A percentile compares a stretch with the other conserved stretches of the same genome.
These are phyloP conservation scores for Mola mola DNA, from an alignment of 2,113 vertebrate genomes.

Conservation along the genomic window DNA sequence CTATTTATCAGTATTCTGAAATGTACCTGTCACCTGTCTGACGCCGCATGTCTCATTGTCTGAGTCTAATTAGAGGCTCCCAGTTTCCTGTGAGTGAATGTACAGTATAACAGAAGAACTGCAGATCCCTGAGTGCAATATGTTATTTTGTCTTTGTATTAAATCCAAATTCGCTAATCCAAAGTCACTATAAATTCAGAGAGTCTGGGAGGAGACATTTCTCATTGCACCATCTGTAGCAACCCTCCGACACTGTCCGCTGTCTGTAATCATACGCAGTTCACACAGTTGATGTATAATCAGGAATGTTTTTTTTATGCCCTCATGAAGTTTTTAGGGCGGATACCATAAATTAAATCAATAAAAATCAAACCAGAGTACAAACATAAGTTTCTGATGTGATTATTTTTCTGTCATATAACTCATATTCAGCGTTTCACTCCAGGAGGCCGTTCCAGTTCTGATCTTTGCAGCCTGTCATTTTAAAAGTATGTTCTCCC, in stretches of 20 bases:
- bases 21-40: constrained; percentile 42
- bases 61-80: constrained; percentile 46
- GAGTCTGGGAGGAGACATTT: neutral
- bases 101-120: constrained; percentile 55
- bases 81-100: constrained; percentile 14
- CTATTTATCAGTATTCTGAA: constrained; percentile 6
- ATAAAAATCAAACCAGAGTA: constrained; percentile 59
- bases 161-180: no score
- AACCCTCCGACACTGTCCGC: constrained; percentile 1
- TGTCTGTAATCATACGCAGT: constrained; percentile 1
- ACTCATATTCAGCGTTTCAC: neutral
- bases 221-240: neutral
- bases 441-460: neutral
- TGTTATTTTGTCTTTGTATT: constrained; percentile 58
- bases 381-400: constrained; percentile 20
- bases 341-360: constrained; percentile 18
- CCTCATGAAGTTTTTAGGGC: neutral
- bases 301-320: neutral
- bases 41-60: constrained; percentile 43
- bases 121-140: constrained; percentile 58
- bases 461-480: neutral
- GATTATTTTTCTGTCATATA: constrained; percentile 22
- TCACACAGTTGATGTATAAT: neutral
- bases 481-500: neutral
- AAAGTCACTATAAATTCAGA: no score